phyloP scores from a whole-genome alignment of 2,113 vertebrate species.

The Takifugu flavidus region DNA sequence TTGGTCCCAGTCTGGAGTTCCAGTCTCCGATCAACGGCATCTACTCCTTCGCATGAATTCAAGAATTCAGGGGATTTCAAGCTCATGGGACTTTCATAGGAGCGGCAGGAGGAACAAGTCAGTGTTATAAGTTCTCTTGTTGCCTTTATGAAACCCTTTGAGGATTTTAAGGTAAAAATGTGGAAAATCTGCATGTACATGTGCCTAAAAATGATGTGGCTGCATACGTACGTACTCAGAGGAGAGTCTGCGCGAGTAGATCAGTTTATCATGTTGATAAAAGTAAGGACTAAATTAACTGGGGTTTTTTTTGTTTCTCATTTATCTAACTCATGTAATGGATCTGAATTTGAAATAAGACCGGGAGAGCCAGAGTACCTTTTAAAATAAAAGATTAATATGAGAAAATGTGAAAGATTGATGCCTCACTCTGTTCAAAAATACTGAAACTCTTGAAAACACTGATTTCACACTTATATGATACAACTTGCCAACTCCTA shows the following conservation, averaged over 20 bases:
- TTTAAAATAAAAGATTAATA: not conserved
- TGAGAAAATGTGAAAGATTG: no score
- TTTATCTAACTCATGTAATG: slow-evolving; percentile 22
- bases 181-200: not conserved
- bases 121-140: no score
- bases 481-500: no score
- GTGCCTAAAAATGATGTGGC: slow-evolving; percentile 24
- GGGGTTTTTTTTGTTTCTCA: not conserved
- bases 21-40: slow-evolving; percentile 89
- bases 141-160: no score
- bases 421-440: no score
- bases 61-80: not conserved
- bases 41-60: slow-evolving; percentile 84
- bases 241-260: slow-evolving; percentile 15
- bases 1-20: slow-evolving; percentile 86
- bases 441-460: no score
- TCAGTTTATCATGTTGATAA: slow-evolving; percentile 70
- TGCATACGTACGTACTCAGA: not conserved
- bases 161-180: no score
- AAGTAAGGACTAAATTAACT: slow-evolving; percentile 32
- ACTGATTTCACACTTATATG: no score
- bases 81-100: not conserved
- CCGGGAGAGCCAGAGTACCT: no score
- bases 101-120: not conserved
- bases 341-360: not conserved